These are phyloP conservation scores for Dendroctonus valens DNA, from an alignment of 1,140 invertebrate genomes.

Conservation along the genomic window DNA sequence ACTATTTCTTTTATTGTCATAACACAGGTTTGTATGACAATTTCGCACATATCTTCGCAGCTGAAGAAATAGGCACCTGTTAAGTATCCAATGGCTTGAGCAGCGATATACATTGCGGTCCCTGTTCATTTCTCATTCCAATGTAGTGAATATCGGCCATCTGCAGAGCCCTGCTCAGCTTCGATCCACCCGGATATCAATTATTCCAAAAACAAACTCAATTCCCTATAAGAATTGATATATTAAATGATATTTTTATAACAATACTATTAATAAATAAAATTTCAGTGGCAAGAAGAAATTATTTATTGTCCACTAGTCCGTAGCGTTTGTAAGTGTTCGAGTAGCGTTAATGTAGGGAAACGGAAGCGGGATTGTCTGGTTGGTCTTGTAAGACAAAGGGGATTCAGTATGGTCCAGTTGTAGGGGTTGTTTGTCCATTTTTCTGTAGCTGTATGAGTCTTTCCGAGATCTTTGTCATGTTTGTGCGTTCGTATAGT, in stretches of 20 bases:
- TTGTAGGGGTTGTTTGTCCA: too few species aligned
- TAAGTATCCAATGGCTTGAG: slow-evolving; percentile 89
- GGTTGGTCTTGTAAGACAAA: too few species aligned
- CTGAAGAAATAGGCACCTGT: slow-evolving; percentile 52
- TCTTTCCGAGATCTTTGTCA: too few species aligned
- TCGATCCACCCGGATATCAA: slow-evolving; percentile 92
- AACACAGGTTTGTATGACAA: not conserved
- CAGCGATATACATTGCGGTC: slow-evolving; percentile 93
- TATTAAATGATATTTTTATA: not conserved
- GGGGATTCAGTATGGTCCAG: too few species aligned
- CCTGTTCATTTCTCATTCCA: slow-evolving; percentile 96
- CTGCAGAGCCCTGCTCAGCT: slow-evolving; percentile 85
- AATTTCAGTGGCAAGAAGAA: too few species aligned
- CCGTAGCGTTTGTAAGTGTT: too few species aligned
- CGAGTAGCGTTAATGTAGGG: too few species aligned
- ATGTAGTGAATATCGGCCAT: slow-evolving; percentile 86
- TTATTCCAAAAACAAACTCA: slow-evolving; percentile 94
- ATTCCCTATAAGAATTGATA: slow-evolving; percentile 75
- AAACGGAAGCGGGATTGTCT: too few species aligned
- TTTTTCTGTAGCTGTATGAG: too few species aligned
- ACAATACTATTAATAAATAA: not conserved
- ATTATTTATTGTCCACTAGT: too few species aligned
- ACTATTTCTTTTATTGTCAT: not conserved
- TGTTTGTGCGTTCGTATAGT: too few species aligned
- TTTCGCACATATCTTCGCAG: not conserved